Base-by-base conservation (phyloP, 1,140 invertebrate genomes). In the Magallana gigas region DNA sequence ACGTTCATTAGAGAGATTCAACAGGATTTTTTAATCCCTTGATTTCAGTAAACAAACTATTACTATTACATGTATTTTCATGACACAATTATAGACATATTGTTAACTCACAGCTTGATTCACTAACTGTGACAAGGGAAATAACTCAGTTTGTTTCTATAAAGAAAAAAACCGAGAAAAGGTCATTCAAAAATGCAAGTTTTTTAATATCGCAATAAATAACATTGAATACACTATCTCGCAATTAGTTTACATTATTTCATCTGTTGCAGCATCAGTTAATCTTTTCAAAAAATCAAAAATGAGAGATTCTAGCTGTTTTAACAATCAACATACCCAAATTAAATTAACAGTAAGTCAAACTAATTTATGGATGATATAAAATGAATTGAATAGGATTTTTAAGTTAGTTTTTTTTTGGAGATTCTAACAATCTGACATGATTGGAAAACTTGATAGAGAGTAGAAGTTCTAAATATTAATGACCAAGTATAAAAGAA, bases 201-300 rank as follows among this genome's bases (percentile, higher is more conserved):
- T 76, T 48, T 23, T 76, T 76, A 76, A 76, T 76, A 76, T 76
- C 23, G 68, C 68, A 76, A 76, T 76, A 76, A 76, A 76, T 76
- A 76, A 76, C 68, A 11, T 29, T 48, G 23, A 29, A 29, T 76
- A 76, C 68, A 36, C 36, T 18, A 76, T 9, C 23, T 76, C 68
- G 36, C 68, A 76, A 11, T 76, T 36, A 76, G 68, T 76, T 29
- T 76, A 76, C 8, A 62, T 76, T 29, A 76, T 29, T 76, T 76
- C 23, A 76, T 29, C 29, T 48, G 36, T 48, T 36, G 7, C 8
- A 71, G 36, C 18, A 18, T 23, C 68, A 76, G 9, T 36, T 36
- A 12, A 11, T 29, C 12, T 12, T 29, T 76, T 76, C 23, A 36
- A 9, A 64, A 64, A 18, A 8, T 23, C 6, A 71, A 23, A 71